These are phyloP conservation scores for Agrilus planipennis DNA, from an alignment of 1,140 invertebrate genomes.

Conservation along the genomic window DNA sequence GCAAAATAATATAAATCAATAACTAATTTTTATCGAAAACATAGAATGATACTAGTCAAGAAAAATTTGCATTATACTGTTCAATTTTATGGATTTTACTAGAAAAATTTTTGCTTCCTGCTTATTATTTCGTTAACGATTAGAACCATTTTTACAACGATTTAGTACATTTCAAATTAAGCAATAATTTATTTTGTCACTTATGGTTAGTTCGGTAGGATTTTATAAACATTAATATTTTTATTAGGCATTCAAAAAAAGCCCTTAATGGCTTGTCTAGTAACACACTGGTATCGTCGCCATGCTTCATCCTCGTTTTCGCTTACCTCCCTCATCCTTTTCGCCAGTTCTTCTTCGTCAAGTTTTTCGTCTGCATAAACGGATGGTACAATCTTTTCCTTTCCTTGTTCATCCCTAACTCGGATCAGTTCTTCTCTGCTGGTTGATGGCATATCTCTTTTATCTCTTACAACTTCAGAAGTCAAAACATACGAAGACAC, in stretches of 20 bases:
- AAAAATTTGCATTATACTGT: too few relatives aligned
- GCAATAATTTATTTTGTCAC: too few relatives aligned
- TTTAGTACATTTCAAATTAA: too few relatives aligned
- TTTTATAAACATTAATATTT: background rate
- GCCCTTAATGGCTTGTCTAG: conserved; percentile 39
- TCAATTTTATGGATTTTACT: too few relatives aligned
- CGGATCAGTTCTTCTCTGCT: conserved; percentile 16
- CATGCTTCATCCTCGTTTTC: conserved; percentile 23
- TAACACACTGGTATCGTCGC: conserved; percentile 36
- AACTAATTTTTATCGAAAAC: too few relatives aligned
- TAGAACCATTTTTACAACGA: too few relatives aligned
- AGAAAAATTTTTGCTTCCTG: too few relatives aligned
- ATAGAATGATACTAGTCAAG: too few relatives aligned
- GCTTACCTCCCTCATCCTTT: conserved; percentile 36
- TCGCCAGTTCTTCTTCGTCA: conserved; percentile 29
- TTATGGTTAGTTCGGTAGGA: too few relatives aligned
- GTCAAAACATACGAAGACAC: conserved; percentile 41
- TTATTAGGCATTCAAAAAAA: conserved; percentile 29
- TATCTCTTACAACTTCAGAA: conserved; percentile 36
- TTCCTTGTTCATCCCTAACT: conserved; percentile 10
- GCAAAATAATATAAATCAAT: too few relatives aligned
- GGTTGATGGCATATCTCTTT: conserved; percentile 22
- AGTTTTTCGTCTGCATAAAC: conserved; percentile 9
- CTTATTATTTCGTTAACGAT: too few relatives aligned
- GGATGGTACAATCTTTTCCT: conserved; percentile 11